Base-by-base conservation (phyloP, 2,113 vertebrate species). In the Edolisoma coerulescens region DNA sequence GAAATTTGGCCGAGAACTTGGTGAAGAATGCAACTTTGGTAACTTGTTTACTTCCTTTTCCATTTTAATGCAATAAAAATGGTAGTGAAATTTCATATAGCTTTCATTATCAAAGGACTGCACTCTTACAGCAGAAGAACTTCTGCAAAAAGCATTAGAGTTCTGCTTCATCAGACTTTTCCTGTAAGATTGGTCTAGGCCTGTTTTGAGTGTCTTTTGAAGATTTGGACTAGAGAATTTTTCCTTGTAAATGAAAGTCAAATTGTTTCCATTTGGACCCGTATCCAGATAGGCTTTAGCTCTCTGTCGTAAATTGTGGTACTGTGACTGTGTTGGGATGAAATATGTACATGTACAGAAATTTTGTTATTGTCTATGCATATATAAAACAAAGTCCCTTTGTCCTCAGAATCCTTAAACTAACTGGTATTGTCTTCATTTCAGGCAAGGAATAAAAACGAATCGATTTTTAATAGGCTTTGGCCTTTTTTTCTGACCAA, bases 21-120 rank as follows among this genome's bases (percentile, higher is more conserved):
- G 99, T 42, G 99, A 99, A 37, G 99, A 99, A 2, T 99, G 99
- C 73, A 98, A 98, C 98, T 99, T 99, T 3, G 99, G 99, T 99
- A 98, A 98, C 26, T 52, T 52, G 7, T 45, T 93, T 91, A 44
- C n/a, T 93, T 92, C 7, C 2, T 1, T 69, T 90, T 78, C 32
- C 3, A 3, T 76, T 95, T 21, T 37, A 69, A 68, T 79, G 19
- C 23, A 44, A 41, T 71, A 32, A 83, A 79, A 65, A 32, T 32
- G 0, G 5, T 61, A 61, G 68, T 39, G 90, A 85, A 68, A 30
- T 37, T 37, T 37, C 39, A 27, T 54, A 24, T 2, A 52, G 64
- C 26, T 87, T 65, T 54, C 18, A 44, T 81, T 87, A 27, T 67
- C 50, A 20, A 77, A 61, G 32, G 23, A 5, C 20, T 89, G 13